Base-by-base conservation (phyloP, 2,113 vertebrate species). In the Hemicordylus capensis region DNA sequence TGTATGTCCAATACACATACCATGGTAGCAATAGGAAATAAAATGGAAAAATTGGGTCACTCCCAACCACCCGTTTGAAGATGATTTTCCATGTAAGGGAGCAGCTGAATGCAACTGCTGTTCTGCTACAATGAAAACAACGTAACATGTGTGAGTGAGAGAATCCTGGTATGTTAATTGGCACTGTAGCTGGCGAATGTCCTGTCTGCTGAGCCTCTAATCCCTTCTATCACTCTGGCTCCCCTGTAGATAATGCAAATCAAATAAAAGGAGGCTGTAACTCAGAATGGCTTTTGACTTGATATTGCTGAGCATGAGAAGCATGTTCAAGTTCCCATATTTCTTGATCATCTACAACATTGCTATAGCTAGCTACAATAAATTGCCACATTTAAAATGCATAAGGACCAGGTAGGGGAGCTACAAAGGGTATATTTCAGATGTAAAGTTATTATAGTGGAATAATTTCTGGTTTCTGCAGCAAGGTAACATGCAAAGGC, bases 1-100 rank as follows among this genome's bases (percentile, higher is more conserved):
- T 63, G 88, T 91, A 80, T 56, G 58, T 89, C 90, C 90, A 89
- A 89, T 86, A 82, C 61, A 93, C 79, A 89, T 78, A 89, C 83
- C 91, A 91, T 93, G 92, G 92, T 91, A 92, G 81, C 90, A 94
- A 90, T 81, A 84, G 88, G 90, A 93, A 94, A 93, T 81, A 93
- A 93, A 92, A 92, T 42, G 64, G 69, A 89, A 59, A 92, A 91
- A 89, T 12, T 81, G 88, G 91, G 90, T 93, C 90, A 88, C 0
- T 28, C 86, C 93, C 89, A 92, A 93, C 81, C 87, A 87, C 83
- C 87, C 91, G 92, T 93, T 88, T 94, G 91, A 95, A 91, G 91
- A 92, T 80, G 39, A 77, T 89, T 93, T 93, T 91, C 90, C 91
- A 86, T 87, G 85, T 89, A 94, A 93, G 90, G 58, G 84, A 93